Evolutionary conservation across 2,888 invertebrate species (phyloP).

Genomic region (Pseudanteris insignis): DNA sequence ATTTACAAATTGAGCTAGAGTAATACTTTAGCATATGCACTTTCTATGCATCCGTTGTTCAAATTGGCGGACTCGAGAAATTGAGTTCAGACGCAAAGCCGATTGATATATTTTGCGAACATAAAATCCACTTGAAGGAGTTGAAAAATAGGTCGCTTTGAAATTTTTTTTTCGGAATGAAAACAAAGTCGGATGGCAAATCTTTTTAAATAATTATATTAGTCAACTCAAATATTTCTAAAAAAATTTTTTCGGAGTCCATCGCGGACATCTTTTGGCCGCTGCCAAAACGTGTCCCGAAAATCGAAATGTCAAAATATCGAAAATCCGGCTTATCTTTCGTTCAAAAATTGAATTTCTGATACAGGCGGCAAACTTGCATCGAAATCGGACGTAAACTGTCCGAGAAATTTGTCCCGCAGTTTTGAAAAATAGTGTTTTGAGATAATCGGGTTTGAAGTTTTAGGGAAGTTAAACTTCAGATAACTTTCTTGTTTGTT

Average conservation of each 20-base stretch:
- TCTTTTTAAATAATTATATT: slow-evolving; percentile 1
- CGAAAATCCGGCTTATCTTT: not conserved
- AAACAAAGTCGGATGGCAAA: not conserved
- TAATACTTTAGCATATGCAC: too few species aligned
- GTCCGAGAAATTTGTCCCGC: not conserved
- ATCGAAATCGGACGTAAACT: slow-evolving; percentile 5
- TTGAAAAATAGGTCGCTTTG: not conserved
- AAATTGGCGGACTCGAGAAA: too few species aligned
- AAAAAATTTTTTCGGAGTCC: not conserved
- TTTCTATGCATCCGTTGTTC: too few species aligned
- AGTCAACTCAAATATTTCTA: not conserved
- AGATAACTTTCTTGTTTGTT: slow-evolving; percentile 1
- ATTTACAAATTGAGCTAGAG: too few species aligned
- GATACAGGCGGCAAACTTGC: not conserved
- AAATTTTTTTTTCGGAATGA: not conserved
- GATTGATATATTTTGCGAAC: too few species aligned
- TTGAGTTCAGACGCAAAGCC: too few species aligned
- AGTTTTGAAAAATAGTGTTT: slow-evolving; percentile 1
- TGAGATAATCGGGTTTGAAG: slow-evolving; percentile 2
- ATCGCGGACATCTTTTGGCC: not conserved
- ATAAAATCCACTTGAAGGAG: too few species aligned
- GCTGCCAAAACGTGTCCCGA: not conserved
- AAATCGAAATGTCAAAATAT: slow-evolving; percentile 9
- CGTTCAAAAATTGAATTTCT: too few species aligned
- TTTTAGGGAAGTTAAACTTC: slow-evolving; percentile 1